Evolutionary conservation across 2,888 invertebrate species (phyloP).

Genomic region (Acanthacorydalis orientalis): DNA sequence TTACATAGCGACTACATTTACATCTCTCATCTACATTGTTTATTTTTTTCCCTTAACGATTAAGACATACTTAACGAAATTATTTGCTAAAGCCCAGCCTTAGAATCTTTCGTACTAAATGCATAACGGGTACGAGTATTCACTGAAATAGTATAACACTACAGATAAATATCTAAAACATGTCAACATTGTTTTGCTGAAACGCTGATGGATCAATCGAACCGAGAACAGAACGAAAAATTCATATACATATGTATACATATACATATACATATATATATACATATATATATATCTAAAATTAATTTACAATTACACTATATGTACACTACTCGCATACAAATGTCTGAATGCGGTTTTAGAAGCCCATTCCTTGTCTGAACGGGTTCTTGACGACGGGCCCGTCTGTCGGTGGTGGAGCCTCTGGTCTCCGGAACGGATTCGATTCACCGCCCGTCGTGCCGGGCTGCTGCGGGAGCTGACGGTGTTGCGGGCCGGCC

Average conservation of each 20-base stretch:
- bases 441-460: constrained; percentile 19
- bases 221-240: background rate
- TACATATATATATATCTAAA: background rate
- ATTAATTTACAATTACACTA: background rate
- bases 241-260: background rate
- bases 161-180: background rate
- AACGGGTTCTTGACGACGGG: constrained; percentile 44
- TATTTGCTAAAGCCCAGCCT: no score
- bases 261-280: constrained; percentile 1
- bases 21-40: no score
- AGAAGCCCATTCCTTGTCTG: constrained; percentile 53
- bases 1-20: no score
- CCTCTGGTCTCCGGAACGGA: constrained; percentile 29
- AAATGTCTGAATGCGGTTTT: constrained; percentile 13
- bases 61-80: no score
- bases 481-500: constrained; percentile 11
- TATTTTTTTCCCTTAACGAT: no score
- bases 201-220: no score
- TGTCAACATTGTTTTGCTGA: no score
- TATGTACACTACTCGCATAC: background rate
- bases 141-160: background rate
- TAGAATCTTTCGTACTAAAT: no score
- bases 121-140: background rate
- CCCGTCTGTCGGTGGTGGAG: constrained; percentile 24
- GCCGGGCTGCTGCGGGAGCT: constrained; percentile 14